phyloP scores from a whole-genome alignment of 37 sponge, comb jelly and placozoan genomes.

The Bolinopsis microptera region DNA sequence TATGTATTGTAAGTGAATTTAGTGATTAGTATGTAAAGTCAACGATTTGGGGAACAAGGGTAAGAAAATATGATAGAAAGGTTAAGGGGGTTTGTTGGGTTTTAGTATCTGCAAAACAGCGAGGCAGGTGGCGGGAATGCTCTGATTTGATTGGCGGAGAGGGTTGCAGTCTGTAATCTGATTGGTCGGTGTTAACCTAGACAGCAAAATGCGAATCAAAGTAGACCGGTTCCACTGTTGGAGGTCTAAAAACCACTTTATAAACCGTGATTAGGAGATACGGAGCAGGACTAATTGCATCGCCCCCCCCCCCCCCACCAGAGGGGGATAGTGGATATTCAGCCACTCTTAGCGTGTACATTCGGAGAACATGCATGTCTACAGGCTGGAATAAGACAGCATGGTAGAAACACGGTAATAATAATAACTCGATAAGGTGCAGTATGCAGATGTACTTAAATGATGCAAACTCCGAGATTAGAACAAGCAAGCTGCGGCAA shows the following conservation, averaged over 20 bases:
- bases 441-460: too few relatives aligned
- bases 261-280: neutral
- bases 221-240: neutral
- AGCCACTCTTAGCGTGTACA: too few relatives aligned
- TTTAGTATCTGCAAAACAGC: neutral
- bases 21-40: neutral
- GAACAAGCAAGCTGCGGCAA: too few relatives aligned
- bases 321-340: neutral
- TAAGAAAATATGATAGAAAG: neutral
- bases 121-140: neutral
- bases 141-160: neutral
- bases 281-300: neutral
- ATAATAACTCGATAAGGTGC: too few relatives aligned
- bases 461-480: too few relatives aligned
- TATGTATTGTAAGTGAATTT: neutral
- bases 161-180: neutral
- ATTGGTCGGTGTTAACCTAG: neutral
- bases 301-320: too few relatives aligned
- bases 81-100: neutral
- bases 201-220: too few relatives aligned
- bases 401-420: too few relatives aligned
- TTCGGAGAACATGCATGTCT: too few relatives aligned
- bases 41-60: neutral
- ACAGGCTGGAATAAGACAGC: too few relatives aligned
- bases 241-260: neutral